Evolutionary conservation across 2,888 invertebrate genomes (phyloP), one percentile per base, ranked within the genome.

Genomic region (Notodonta ziczac): DNA sequence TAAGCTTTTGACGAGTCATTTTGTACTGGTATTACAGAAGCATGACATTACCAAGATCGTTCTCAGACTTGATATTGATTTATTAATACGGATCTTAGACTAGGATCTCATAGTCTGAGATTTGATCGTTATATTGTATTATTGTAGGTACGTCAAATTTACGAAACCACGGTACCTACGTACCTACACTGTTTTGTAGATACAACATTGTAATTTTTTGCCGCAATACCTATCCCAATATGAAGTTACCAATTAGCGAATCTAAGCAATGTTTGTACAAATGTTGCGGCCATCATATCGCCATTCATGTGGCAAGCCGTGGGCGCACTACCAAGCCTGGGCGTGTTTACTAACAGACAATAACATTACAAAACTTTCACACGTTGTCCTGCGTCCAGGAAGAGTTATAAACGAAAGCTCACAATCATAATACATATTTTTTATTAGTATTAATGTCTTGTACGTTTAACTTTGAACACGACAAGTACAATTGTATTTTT

Each of bases 361-460:
- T 61, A 61, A 57, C 57, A 61, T n/a, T 16, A 50, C 50, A 55
- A 56, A 50, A 16, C 74, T 74, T 73, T 74, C 74, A 65, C 63
- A 62, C 59, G 61, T 64, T 56, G 54, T 57, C 58, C 58, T 58
- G 40, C 54, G 56, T 56, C 56, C 40, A 60, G 58, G 44, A 66
- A 62, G 40, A 56, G 54, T 66, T 57, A 58, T 57, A 57, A 62
- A 59, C 53, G 62, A 66, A 62, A 66, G 65, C 39, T 60, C 50
- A 52, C 35, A 16, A 53, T 52, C 44, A 53, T 44, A 40, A 42
- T n/a, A n/a, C 24, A 52, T 58, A 8, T 52, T 9, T n/a, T 52
- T 9, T 35, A 24, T 39, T 54, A 14, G 54, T 39, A n/a, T 42
- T 56, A 55, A 55, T 55, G 14, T 55, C 55, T 40, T 55, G 54